Evolutionary conservation across 1,140 invertebrate genomes (phyloP).

Genomic region (Scaptomyza montana): DNA sequence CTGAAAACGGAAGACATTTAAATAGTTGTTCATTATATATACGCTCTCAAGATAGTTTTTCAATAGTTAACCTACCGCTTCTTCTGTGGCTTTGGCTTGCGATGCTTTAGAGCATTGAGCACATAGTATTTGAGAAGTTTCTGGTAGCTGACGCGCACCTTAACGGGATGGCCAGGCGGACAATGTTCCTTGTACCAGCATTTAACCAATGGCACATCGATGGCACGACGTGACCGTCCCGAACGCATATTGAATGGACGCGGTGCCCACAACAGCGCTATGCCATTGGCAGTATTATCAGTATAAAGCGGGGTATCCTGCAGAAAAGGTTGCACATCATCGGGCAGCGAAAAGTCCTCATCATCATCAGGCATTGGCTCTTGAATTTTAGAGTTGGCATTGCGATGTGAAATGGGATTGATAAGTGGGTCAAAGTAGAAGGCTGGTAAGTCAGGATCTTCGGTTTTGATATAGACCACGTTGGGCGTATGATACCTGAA

Average conservation of each 20-base stretch:
- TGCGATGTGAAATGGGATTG: slow-evolving; percentile 98
- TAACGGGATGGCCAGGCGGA: slow-evolving; percentile 98
- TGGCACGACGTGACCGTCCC: slow-evolving; percentile 92
- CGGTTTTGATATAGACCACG: slow-evolving; percentile 99
- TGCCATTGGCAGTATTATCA: slow-evolving; percentile 99
- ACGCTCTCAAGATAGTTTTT: not conserved
- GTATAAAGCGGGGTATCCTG: slow-evolving; percentile 98
- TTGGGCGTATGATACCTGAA: slow-evolving; percentile 99
- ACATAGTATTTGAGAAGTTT: slow-evolving; percentile 99
- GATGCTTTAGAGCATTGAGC: slow-evolving; percentile 98
- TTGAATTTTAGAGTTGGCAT: slow-evolving; percentile 88
- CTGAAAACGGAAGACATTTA: slow-evolving; percentile 66
- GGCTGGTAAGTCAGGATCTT: slow-evolving; percentile 99
- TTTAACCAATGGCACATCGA: slow-evolving; percentile 99
- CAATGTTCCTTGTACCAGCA: slow-evolving; percentile 99
- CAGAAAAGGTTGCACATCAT: slow-evolving; percentile 95
- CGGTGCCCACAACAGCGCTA: slow-evolving; percentile 99
- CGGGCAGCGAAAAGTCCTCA: slow-evolving; percentile 96
- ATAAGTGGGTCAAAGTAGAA: slow-evolving; percentile 99
- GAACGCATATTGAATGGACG: slow-evolving; percentile 98
- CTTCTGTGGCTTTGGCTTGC: slow-evolving; percentile 99
- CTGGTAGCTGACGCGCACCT: slow-evolving; percentile 99
- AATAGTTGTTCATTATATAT: not conserved
- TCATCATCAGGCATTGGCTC: slow-evolving; percentile 96
- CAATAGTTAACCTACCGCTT: slow-evolving; percentile 88